Evolutionary conservation across 2,888 invertebrate species (phyloP).

Genomic region (Hemithea aestivaria): DNA sequence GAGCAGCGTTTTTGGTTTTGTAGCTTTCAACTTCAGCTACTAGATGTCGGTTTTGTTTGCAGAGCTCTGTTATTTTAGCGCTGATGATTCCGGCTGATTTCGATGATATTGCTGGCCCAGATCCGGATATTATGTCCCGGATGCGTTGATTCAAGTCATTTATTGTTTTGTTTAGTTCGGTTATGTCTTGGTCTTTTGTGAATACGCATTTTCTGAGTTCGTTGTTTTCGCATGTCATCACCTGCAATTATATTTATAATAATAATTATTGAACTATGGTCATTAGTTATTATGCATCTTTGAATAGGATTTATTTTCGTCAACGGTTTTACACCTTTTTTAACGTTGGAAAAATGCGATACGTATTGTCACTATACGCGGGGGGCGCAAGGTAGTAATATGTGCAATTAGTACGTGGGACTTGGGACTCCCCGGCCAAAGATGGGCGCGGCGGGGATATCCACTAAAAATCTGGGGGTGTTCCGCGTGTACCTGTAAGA

Average conservation of each 20-base stretch:
- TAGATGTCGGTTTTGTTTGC: conserved; percentile 82
- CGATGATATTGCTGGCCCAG: conserved; percentile 66
- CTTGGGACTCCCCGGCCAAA: too few relatives aligned
- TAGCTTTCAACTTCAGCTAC: conserved; percentile 80
- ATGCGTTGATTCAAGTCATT: conserved; percentile 64
- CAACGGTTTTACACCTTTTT: too few relatives aligned
- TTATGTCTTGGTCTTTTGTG: conserved; percentile 66
- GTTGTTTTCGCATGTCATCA: conserved; percentile 77
- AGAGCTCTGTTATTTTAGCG: conserved; percentile 83
- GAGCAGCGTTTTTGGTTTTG: conserved; percentile 77
- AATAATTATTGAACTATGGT: too few relatives aligned
- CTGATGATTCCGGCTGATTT: conserved; percentile 77
- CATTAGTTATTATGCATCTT: too few relatives aligned
- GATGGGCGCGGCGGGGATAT: too few relatives aligned
- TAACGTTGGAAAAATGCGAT: too few relatives aligned
- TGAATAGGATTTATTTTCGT: too few relatives aligned
- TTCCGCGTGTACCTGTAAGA: too few relatives aligned
- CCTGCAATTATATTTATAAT: conserved; percentile 48
- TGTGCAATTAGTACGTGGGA: too few relatives aligned
- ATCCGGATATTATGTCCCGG: conserved; percentile 70
- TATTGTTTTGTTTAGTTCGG: conserved; percentile 62
- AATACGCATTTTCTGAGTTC: conserved; percentile 72
- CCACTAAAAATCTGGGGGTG: too few relatives aligned
- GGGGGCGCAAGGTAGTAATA: too few relatives aligned
- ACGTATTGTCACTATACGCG: too few relatives aligned